These are phyloP conservation scores for Phylloscopus collybita DNA, from an alignment of 2,797 vertebrate species.

Conservation along the genomic window DNA sequence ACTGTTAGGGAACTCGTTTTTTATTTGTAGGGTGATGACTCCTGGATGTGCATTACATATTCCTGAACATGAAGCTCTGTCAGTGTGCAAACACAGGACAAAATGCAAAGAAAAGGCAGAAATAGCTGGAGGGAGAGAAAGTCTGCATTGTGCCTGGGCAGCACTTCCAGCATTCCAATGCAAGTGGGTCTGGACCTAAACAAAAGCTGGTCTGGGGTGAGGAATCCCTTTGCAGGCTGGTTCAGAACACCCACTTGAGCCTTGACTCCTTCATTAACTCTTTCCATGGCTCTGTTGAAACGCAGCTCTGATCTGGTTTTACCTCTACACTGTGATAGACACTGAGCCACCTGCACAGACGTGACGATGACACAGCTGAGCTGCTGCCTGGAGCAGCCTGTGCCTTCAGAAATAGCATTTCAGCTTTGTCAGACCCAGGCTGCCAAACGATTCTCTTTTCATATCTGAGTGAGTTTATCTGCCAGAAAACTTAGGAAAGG, in stretches of 20 bases:
- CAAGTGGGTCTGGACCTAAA: conserved; percentile 18
- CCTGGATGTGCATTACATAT: background rate
- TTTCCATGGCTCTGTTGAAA: background rate
- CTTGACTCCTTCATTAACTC: background rate
- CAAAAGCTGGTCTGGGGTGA: conserved; percentile 39
- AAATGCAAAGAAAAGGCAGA: conserved; percentile 1
- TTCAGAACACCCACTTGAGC: conserved; percentile 26
- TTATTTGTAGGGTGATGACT: background rate
- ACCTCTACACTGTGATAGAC: background rate
- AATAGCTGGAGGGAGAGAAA: conserved; percentile 10
- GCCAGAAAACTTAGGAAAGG: background rate
- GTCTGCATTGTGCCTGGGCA: background rate
- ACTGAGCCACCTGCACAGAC: background rate
- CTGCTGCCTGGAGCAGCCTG: background rate
- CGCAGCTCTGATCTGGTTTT: background rate
- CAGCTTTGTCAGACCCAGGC: background rate
- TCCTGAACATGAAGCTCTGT: background rate
- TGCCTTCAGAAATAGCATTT: background rate
- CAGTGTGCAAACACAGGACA: background rate
- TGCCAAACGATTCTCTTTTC: background rate
- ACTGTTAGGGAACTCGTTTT: background rate
- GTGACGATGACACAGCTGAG: background rate
- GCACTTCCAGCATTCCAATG: conserved; percentile 31
- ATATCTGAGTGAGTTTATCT: background rate
- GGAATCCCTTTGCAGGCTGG: background rate